Conservation (phyloP, 2,113 vertebrate species). For the Malurus elegans region DNA sequence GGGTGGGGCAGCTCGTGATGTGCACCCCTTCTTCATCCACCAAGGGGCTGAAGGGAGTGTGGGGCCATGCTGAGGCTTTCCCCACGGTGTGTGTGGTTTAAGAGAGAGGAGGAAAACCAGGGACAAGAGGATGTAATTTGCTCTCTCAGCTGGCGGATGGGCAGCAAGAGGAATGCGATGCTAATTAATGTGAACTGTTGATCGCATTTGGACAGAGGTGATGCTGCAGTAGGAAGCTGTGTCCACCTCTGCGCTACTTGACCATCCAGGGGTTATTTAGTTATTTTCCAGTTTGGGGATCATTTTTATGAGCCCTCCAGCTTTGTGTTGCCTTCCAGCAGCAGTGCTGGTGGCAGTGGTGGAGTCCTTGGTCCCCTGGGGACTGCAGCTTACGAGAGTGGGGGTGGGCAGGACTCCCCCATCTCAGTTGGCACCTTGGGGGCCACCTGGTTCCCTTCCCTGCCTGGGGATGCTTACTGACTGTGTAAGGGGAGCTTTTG, state of each 20-base stretch:
- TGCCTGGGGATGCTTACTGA: background rate
- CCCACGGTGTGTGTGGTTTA: fast-evolving
- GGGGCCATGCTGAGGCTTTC: fast-evolving
- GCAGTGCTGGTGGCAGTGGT: background rate
- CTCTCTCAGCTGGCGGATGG: background rate
- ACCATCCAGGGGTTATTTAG: background rate
- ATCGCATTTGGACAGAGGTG: background rate
- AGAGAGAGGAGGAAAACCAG: background rate
- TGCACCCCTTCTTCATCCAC: background rate
- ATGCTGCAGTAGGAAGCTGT: background rate
- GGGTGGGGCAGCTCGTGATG: background rate
- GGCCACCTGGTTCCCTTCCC: background rate
- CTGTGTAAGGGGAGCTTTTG: background rate
- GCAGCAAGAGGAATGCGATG: background rate
- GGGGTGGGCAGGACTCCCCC: background rate
- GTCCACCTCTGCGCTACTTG: fast-evolving
- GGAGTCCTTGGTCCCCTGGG: background rate
- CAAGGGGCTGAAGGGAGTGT: background rate
- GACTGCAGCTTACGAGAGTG: background rate
- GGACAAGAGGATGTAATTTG: background rate
- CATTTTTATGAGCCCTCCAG: background rate
- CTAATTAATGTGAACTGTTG: background rate
- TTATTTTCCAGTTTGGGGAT: background rate
- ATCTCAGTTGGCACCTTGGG: background rate
- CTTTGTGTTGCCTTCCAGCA: background rate